phyloP scores from a whole-genome alignment of 2,113 vertebrate species.

The Petrocephalus microphthalmus region DNA sequence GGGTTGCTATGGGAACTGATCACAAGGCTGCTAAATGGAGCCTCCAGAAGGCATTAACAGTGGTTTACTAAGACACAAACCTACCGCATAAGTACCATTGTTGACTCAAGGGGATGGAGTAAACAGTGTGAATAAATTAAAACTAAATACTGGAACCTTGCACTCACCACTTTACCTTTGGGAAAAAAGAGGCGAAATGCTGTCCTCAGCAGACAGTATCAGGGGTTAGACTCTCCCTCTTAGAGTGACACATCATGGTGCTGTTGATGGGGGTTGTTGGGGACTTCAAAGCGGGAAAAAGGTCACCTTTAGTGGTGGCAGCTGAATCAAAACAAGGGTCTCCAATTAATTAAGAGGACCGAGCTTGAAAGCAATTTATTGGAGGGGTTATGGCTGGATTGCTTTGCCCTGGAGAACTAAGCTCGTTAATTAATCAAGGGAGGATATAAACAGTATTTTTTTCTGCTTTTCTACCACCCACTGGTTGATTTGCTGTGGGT shows the following conservation, averaged over 20 bases:
- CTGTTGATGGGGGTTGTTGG: background rate
- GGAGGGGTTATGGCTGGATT: background rate
- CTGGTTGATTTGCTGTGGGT: background rate
- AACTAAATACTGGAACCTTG: background rate
- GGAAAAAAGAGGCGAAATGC: background rate
- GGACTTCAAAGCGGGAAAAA: constrained; percentile 4
- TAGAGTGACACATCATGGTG: background rate
- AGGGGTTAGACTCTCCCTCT: background rate
- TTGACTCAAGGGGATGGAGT: background rate
- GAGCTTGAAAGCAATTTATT: background rate
- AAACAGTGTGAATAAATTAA: background rate
- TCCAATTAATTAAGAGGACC: background rate
- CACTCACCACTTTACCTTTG: background rate
- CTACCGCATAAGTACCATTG: background rate
- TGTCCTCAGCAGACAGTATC: background rate
- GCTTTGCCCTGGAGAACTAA: background rate
- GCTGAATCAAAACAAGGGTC: background rate
- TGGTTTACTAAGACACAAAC: background rate
- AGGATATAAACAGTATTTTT: background rate
- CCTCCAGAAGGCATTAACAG: background rate
- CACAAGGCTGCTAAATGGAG: background rate
- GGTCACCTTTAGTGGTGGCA: background rate
- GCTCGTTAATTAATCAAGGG: constrained; percentile 5
- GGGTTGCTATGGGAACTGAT: background rate
- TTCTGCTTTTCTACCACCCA: background rate